A percentile compares a stretch with the other conserved stretches of the same genome.
These are phyloP conservation scores for Dasyurus viverrinus DNA, from an alignment of 2,113 vertebrate species.

Conservation along the genomic window DNA sequence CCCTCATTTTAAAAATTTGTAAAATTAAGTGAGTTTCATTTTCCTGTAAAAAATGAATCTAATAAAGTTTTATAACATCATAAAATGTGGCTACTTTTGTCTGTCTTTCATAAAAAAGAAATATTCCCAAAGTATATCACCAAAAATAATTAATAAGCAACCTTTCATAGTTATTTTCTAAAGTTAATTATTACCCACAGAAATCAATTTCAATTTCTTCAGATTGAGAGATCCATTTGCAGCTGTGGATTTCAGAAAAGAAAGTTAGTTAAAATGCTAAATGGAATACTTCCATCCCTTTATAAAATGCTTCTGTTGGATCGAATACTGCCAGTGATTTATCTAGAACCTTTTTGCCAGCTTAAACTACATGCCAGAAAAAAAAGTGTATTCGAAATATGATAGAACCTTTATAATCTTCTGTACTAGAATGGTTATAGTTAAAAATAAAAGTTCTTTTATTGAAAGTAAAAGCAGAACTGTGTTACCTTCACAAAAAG, in stretches of 20 bases:
- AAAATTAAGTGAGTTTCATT: conserved; percentile 65
- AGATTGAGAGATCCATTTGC: conserved; percentile 29
- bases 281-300: background rate
- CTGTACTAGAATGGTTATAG: background rate
- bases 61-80: conserved; percentile 64
- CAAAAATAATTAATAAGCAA: conserved; percentile 64
- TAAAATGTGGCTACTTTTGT: conserved; percentile 69
- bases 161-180: conserved; percentile 64
- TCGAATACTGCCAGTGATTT: background rate
- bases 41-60: conserved; percentile 64
- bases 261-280: conserved; percentile 25
- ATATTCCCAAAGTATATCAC: conserved; percentile 65
- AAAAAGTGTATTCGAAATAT: background rate
- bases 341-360: background rate
- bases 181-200: conserved; percentile 62
- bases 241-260: conserved; percentile 41
- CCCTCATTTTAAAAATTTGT: conserved; percentile 39
- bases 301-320: background rate
- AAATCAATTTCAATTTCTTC: conserved; percentile 66
- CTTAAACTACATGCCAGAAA: conserved; percentile 14
- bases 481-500: background rate
- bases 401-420: background rate
- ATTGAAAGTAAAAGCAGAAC: background rate
- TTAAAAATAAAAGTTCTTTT: conserved; percentile 16
- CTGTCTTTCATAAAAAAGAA: conserved; percentile 54